These are phyloP conservation scores for Lissocephala sabroskyi DNA, from an alignment of 2,888 invertebrate species.

Conservation along the genomic window DNA sequence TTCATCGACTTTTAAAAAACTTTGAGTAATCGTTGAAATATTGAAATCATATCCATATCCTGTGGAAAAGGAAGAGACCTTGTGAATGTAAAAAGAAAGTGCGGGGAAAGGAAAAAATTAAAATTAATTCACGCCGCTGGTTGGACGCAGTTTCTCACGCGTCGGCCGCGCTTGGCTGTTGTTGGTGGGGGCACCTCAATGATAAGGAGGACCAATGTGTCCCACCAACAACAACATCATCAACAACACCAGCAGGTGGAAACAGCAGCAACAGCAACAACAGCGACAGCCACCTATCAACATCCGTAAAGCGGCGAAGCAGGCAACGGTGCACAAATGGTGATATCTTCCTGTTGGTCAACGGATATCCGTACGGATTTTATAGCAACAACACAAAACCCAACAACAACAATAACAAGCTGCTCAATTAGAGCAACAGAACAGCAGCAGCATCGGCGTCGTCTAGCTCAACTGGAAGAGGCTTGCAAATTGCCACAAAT, in stretches of 20 bases:
- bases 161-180: background rate
- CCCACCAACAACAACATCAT: conserved; percentile 8
- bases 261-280: conserved; percentile 18
- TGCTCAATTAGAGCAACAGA: conserved; percentile 42
- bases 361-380: conserved; percentile 69
- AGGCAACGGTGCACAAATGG: conserved; percentile 63
- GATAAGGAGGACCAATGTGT: conserved; percentile 42
- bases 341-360: conserved; percentile 65
- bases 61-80: background rate
- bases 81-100: too few relatives aligned
- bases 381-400: conserved; percentile 32
- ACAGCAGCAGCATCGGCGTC: conserved; percentile 7
- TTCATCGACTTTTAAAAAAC: background rate
- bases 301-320: conserved; percentile 53
- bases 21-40: too few relatives aligned
- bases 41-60: too few relatives aligned
- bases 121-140: conserved; percentile 18
- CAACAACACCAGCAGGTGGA: conserved; percentile 22
- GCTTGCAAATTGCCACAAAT: conserved; percentile 49
- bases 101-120: too few relatives aligned
- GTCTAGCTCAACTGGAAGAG: conserved; percentile 43
- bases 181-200: background rate
- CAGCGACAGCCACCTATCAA: conserved; percentile 54
- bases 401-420: conserved; percentile 25
- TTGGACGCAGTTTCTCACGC: conserved; percentile 9